A percentile compares a stretch with the other conserved stretches of the same genome.
These are phyloP conservation scores for Steinernema scapterisci DNA, from an alignment of 2,888 invertebrate genomes.

Conservation along the genomic window DNA sequence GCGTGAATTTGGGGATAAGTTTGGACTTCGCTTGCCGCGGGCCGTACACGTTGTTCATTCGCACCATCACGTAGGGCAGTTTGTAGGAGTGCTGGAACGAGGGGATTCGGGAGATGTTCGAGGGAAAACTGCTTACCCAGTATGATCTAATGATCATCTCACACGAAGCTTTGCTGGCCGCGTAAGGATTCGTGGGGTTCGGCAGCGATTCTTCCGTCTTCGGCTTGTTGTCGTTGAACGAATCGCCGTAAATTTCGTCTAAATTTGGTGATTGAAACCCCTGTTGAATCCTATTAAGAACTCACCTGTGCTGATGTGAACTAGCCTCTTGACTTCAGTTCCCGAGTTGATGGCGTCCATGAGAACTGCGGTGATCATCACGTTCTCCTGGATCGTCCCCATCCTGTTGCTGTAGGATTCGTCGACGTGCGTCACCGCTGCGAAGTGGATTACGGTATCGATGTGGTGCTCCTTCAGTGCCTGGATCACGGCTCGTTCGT, in stretches of 20 bases:
- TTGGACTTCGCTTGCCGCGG: slow-evolving; percentile 60
- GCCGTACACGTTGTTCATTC: slow-evolving; percentile 60
- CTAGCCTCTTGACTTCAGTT: slow-evolving; percentile 57
- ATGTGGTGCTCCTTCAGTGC: slow-evolving; percentile 54
- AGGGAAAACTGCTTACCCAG: slow-evolving; percentile 45
- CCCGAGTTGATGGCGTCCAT: slow-evolving; percentile 61
- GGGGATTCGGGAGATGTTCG: not conserved
- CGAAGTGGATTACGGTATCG: slow-evolving; percentile 65
- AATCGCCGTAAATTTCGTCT: slow-evolving; percentile 69
- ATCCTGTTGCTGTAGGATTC: slow-evolving; percentile 66
- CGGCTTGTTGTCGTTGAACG: slow-evolving; percentile 55
- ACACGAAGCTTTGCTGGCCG: slow-evolving; percentile 67
- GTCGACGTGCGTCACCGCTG: slow-evolving; percentile 67
- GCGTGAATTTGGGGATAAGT: slow-evolving; percentile 66
- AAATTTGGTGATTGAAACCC: slow-evolving; percentile 20
- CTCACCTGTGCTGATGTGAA: slow-evolving; percentile 63
- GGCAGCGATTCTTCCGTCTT: slow-evolving; percentile 59
- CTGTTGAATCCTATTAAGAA: too few relatives aligned
- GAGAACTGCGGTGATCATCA: slow-evolving; percentile 64
- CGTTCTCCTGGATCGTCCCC: slow-evolving; percentile 65
- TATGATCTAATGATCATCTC: slow-evolving; percentile 62
- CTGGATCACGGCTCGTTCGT: slow-evolving; percentile 51
- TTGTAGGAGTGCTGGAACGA: slow-evolving; percentile 66
- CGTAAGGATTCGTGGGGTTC: slow-evolving; percentile 67
- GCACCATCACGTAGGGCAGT: slow-evolving; percentile 66